Base-by-base conservation (phyloP, 1,140 invertebrate species). In the Drosophila ambigua region DNA sequence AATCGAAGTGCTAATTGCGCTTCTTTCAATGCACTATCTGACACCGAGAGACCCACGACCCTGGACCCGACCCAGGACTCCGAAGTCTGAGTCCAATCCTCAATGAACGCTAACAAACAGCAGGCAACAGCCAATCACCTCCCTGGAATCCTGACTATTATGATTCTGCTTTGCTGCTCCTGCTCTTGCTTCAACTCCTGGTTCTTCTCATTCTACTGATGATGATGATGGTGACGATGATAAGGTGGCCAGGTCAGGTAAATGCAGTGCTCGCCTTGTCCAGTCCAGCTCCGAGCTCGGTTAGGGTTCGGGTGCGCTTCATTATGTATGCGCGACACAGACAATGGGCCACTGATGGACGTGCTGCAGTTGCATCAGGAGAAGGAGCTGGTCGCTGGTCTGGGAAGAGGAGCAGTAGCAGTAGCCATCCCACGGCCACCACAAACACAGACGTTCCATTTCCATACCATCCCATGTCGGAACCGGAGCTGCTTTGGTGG, bases 1-100 rank as follows among this genome's bases (percentile, higher is more conserved):
- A 87, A 87, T 87, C 83, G 82, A 87, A 88, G 83, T 87, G 82
- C 82, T 87, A 87, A 87, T 87, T 87, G 82, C 82, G 82, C 79
- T 87, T 88, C 82, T 88, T 88, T 87, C 82, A 87, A 79, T 88
- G 63, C 62, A 51, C 65, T 61, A 58, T 52, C 53, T 24, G 45
- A 43, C 66, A 69, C 64, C 66, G 51, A 58, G 16, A 35, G 28
- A 5, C 9, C 43, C 31, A 60, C 20, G 20, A 26, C 58, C 16
- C n/a, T 16, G 4, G 11, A 39, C 11, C 35, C 35, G 9, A 39
- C 35, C 35, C 35, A 13, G 11, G 35, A 39, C 11, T 6, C 43
- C 48, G 35, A 11, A 39, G 11, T 6, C 43, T 41, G 4, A 9
- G 20, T 9, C 15, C 9, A 16, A 16, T 41, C 16, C 23, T n/a